Base-by-base conservation (phyloP, 2,113 vertebrate species). In the Anthoscopus minutus region DNA sequence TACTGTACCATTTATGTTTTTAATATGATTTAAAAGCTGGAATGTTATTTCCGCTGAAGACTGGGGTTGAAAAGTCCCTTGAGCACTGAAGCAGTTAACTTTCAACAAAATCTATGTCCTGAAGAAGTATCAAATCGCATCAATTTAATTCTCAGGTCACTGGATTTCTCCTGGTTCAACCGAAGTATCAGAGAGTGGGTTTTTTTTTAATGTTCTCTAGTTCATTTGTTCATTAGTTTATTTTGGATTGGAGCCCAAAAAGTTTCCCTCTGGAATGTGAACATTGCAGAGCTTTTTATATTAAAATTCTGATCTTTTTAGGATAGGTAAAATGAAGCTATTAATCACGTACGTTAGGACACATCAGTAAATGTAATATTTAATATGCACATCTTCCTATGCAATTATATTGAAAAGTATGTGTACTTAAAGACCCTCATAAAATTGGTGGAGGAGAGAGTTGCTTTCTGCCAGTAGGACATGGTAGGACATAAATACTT, bases 131-230 rank as follows among this genome's bases (percentile, higher is more conserved):
- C 9, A 20, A 85, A 65, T 48, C 92, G 73, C 14, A 4, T 94
- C 94, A 82, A 17, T 96, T 79, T 48, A 91, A 84, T 93, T 96
- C 93, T 94, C 92, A 92, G 81, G 71, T 93, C 70, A 30, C 50
- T 64, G 67, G 42, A 62, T 95, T 91, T 89, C 84, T 95, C 76
- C 84, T 78, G 82, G 60, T 92, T 95, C 79, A 71, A 76, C 77
- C 89, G 4, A 89, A 95, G 82, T 72, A 94, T 85, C 76, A 72
- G 85, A 79, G 60, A 77, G 28, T 57, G 28, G 86, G 83, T 76
- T 97, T 76, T 97, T 95, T 77, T 66, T 83, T 64, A 81, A 83
- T 69, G 64, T 91, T 94, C 38, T 92, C 58, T 61, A 65, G 47
- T 61, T 94, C 66, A 53, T 72, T 72, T 86, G 48, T 53, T 71